A percentile compares a stretch with the other conserved stretches of the same genome.
Evolutionary conservation across 2,113 vertebrate genomes (phyloP).

Genomic region (Zingel zingel): DNA sequence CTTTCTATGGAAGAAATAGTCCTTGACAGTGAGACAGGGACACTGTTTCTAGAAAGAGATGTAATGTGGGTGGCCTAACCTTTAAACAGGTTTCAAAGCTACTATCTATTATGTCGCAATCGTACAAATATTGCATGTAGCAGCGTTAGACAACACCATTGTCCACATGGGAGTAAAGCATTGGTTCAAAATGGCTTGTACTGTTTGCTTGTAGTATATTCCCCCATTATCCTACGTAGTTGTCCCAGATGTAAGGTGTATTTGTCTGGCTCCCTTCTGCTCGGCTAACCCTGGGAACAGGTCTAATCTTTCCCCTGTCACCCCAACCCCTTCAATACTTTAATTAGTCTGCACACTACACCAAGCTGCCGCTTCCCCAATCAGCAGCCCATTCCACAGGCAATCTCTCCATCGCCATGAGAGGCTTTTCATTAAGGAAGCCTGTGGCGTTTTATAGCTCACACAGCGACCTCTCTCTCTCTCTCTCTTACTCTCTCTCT

Average conservation of each 20-base stretch:
- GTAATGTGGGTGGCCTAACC: neutral
- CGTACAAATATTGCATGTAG: neutral
- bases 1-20: neutral
- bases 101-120: neutral
- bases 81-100: neutral
- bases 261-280: conserved; percentile 38
- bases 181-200: neutral
- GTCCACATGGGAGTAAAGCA: neutral
- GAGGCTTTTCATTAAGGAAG: conserved; percentile 81
- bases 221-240: conserved; percentile 11
- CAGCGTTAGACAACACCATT: neutral
- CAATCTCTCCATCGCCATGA: conserved; percentile 77
- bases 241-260: conserved; percentile 36
- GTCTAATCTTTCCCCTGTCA: conserved; percentile 68
- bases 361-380: conserved; percentile 71
- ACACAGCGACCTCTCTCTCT: conserved; percentile 45
- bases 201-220: conserved; percentile 11
- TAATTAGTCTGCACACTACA: conserved; percentile 72
- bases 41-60: conserved; percentile 10
- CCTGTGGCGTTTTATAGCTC: conserved; percentile 70
- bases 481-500: conserved; percentile 9
- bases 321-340: conserved; percentile 60
- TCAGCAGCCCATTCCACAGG: conserved; percentile 72
- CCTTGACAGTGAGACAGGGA: neutral
- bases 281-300: conserved; percentile 37